These are phyloP conservation scores for Agrochola circellaris DNA, from an alignment of 2,888 invertebrate species.

Conservation along the genomic window DNA sequence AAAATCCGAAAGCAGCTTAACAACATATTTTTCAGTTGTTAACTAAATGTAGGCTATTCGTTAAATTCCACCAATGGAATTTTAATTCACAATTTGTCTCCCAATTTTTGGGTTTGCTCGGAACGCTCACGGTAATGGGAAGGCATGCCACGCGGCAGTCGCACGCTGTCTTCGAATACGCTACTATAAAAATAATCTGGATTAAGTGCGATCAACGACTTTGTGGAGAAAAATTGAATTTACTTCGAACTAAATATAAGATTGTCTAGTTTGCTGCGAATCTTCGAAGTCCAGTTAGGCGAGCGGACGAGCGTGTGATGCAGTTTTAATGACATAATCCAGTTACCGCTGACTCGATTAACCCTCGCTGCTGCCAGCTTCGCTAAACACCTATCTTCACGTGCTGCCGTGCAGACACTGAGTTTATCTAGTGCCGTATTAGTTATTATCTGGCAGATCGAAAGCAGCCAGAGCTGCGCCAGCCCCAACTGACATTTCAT, in stretches of 20 bases:
- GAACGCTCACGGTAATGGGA: conserved; percentile 83
- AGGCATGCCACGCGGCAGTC: conserved; percentile 80
- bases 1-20: conserved; percentile 5
- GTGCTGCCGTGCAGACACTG: conserved; percentile 73
- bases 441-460: conserved; percentile 78
- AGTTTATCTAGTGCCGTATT: conserved; percentile 77
- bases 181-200: conserved; percentile 76
- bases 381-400: conserved; percentile 83
- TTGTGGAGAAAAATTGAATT: conserved; percentile 45
- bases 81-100: conserved; percentile 86
- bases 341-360: conserved; percentile 88
- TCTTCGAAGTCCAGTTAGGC: conserved; percentile 84
- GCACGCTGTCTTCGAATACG: conserved; percentile 79
- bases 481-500: conserved; percentile 73
- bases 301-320: conserved; percentile 82
- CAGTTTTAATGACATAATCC: conserved; percentile 89
- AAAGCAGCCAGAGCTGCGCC: conserved; percentile 69
- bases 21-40: conserved; percentile 52
- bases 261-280: conserved; percentile 52
- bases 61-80: conserved; percentile 76
- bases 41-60: conserved; percentile 51
- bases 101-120: conserved; percentile 80
- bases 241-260: conserved; percentile 45
- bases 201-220: conserved; percentile 71
- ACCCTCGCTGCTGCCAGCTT: conserved; percentile 78